Evolutionary conservation across 2,113 vertebrate species (phyloP).

Genomic region (pig (Sus scrofa)): T2T-Sscrofa CM000818.6:42942001-42942500

Average conservation of each 20-base stretch:
- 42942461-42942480: too few relatives aligned
- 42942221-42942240: background rate
- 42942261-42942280: background rate
- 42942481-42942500: too few relatives aligned
- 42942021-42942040: background rate
- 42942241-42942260: background rate
- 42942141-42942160: conserved; percentile 3
- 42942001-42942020: conserved; percentile 24
- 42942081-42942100: background rate
- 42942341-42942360: too few relatives aligned
- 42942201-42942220: background rate
- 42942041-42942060: background rate
- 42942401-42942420: too few relatives aligned
- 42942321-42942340: too few relatives aligned
- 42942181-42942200: background rate
- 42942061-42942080: conserved; percentile 2
- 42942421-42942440: too few relatives aligned
- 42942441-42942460: too few relatives aligned
- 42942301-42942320: background rate
- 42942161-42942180: background rate
- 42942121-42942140: conserved; percentile 19
- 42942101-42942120: background rate
- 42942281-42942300: background rate
- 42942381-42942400: too few relatives aligned
- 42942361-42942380: too few relatives aligned